Conservation (phyloP, 64 coral and sea anemone species). For the Pachyseris speciosa region DNA sequence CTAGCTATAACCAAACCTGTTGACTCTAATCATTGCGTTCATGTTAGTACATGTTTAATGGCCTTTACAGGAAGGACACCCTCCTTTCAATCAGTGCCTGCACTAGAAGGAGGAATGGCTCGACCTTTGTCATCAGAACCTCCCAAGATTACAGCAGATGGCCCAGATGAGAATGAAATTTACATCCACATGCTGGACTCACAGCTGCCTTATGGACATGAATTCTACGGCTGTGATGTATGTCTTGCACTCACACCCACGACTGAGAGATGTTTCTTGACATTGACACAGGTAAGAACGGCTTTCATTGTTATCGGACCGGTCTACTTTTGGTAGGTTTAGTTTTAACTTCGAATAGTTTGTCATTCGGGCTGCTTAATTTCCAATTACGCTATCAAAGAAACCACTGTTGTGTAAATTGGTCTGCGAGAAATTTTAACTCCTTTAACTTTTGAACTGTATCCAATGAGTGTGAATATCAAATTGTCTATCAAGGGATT, state of each 20-base stretch:
- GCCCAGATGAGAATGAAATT: not conserved
- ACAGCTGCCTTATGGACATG: constrained; percentile 89
- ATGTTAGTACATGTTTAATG: not conserved
- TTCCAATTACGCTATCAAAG: too few species aligned
- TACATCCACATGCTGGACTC: constrained; percentile 95
- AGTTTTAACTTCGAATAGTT: too few species aligned
- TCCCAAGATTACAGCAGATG: constrained; percentile 1
- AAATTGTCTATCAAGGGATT: too few species aligned
- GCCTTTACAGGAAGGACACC: not conserved
- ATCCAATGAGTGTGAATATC: too few species aligned
- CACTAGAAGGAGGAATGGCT: not conserved
- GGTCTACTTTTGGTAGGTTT: too few species aligned
- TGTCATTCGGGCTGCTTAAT: too few species aligned
- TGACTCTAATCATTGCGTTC: too few species aligned
- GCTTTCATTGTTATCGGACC: too few species aligned
- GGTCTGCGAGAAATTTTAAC: too few species aligned
- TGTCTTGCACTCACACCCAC: constrained; percentile 81
- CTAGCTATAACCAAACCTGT: too few species aligned
- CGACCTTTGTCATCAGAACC: not conserved
- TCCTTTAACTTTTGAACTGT: too few species aligned
- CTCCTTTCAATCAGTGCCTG: not conserved
- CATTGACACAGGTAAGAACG: constrained; percentile 86
- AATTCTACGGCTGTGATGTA: constrained; percentile 87
- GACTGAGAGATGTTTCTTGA: constrained; percentile 90
- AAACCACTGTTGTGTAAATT: too few species aligned